Evolutionary conservation across 2,888 invertebrate genomes (phyloP).

Genomic region (Octodonta nipae): DNA sequence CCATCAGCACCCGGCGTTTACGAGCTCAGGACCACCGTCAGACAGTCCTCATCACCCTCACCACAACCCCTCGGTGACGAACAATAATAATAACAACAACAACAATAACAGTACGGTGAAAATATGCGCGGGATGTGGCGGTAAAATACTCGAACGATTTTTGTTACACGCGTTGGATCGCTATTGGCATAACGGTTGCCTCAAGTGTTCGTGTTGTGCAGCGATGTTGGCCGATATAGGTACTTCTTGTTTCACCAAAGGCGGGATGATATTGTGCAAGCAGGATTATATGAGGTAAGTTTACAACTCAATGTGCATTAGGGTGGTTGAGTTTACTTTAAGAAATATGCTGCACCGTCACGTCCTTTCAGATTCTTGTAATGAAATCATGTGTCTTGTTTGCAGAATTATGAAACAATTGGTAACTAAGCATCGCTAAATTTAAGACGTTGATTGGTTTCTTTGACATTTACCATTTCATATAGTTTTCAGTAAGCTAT

Average conservation of each 20-base stretch:
- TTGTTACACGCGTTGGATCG: constrained; percentile 83
- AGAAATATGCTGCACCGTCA: too few relatives aligned
- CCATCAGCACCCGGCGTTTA: constrained; percentile 36
- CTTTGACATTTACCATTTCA: too few relatives aligned
- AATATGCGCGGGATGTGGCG: constrained; percentile 80
- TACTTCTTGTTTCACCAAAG: constrained; percentile 80
- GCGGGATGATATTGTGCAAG: constrained; percentile 90
- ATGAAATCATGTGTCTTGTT: too few relatives aligned
- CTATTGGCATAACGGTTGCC: constrained; percentile 91
- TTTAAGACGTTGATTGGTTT: too few relatives aligned
- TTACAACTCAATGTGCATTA: too few relatives aligned
- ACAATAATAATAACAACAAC: constrained; percentile 37
- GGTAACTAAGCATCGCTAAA: too few relatives aligned
- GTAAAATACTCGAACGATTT: constrained; percentile 83
- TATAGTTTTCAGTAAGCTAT: too few relatives aligned
- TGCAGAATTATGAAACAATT: too few relatives aligned
- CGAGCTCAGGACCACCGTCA: constrained; percentile 36
- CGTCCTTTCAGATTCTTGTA: too few relatives aligned
- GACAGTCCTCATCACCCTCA: constrained; percentile 36
- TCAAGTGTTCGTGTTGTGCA: constrained; percentile 86
- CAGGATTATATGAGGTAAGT: constrained; percentile 87
- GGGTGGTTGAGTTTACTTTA: too few relatives aligned
- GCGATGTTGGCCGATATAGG: constrained; percentile 84
- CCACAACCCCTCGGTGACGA: constrained; percentile 46
- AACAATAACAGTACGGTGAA: constrained; percentile 48